phyloP scores from a whole-genome alignment of 2,113 vertebrate genomes.

The Zosterops japonicus region DNA sequence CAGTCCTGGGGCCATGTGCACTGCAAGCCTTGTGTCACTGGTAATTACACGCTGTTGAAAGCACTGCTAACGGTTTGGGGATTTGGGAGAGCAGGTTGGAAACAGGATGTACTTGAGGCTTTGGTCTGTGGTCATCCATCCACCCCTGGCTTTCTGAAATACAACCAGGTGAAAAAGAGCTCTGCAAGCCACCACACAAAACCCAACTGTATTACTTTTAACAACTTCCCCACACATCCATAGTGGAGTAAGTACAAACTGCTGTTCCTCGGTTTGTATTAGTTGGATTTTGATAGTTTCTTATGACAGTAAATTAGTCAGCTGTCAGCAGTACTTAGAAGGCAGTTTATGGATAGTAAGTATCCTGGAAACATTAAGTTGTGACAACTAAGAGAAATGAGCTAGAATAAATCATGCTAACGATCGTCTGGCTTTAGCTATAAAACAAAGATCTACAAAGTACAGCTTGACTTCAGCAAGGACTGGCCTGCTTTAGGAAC shows the following conservation, averaged over 20 bases:
- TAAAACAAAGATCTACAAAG: neutral
- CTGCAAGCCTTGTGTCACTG: neutral
- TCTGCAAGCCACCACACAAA: neutral
- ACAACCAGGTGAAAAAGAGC: neutral
- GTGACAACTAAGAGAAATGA: neutral
- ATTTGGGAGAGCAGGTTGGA: neutral
- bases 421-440: neutral
- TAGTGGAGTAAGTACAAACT: neutral
- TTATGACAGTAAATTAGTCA: neutral
- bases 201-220: neutral
- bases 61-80: accelerated
- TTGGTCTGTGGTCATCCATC: neutral
- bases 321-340: neutral
- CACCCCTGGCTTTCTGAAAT: neutral
- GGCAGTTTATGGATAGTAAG: neutral
- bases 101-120: neutral
- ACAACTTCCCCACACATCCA: accelerated
- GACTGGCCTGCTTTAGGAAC: neutral
- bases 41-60: neutral
- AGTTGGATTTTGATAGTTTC: neutral
- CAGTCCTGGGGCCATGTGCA: neutral
- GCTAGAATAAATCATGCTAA: neutral
- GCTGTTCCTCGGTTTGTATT: neutral
- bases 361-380: neutral
- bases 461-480: neutral